Evolutionary conservation across 2,113 vertebrate species (phyloP), one percentile per base, ranked within the genome.

Genomic region (Nerophis ophidion): DNA sequence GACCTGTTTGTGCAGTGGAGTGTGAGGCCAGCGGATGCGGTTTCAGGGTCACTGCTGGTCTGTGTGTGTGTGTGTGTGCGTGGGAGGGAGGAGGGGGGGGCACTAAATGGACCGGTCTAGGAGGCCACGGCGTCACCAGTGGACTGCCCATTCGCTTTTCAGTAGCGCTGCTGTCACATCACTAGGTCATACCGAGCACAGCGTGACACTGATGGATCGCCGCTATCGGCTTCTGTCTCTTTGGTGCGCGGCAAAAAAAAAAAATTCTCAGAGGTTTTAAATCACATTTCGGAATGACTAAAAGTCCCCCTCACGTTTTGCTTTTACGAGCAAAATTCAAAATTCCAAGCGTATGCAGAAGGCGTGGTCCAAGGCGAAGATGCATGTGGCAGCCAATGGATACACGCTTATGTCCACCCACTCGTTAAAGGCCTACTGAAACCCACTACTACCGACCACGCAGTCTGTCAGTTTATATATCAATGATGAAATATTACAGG

Each of bases 1-100:
- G 86, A 88, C 87, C 87, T 85, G 83, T 75, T 87, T 90, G 83
- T 80, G 82, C 87, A 84, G 61, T 79, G 74, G 76, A 81, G 81
- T 88, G 82, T 83, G 81, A 87, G 80, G 71, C 72, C 71, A 75
- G 66, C 77, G 74, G 78, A 85, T 87, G 83, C 80, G 53, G 72
- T 88, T 86, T 88, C 83, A 81, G 82, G 86, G 84, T 89, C 84
- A 88, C 67, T 66, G 75, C 71, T 80, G 81, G 76, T 76, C 72
- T 74, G 40, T 44, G 40, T 44, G 40, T 40, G 38, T 40, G 38
- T 8, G 38, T 44, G 40, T 5, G 40, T 8, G 36, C 6, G 36
- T 38, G 4, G 40, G 40, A 44, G 40, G 11, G 78, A 70, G 26
- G 36, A 1, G 4, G 40, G 40, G 12, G 40, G 11, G 78, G 71